Base-by-base conservation (phyloP, 2,797 vertebrate genomes). In the Sebastes trivittatus region DNA sequence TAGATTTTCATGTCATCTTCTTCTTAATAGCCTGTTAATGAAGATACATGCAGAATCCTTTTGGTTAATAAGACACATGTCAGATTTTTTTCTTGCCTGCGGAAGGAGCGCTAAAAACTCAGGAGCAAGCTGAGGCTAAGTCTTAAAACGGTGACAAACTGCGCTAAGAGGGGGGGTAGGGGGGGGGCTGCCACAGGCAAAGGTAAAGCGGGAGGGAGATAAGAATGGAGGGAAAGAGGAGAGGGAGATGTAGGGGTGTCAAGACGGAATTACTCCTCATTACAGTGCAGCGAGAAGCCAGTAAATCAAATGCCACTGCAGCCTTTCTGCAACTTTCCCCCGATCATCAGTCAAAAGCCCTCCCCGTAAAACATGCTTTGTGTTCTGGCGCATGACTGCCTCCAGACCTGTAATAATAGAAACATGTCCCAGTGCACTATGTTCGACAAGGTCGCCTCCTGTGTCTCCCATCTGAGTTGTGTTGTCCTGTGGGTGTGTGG, bases 231-330 rank as follows among this genome's bases (percentile, higher is more conserved):
- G 81, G n/a, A 77, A 67, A 69, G 78, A 80, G 85, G n/a, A 74
- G 74, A 78, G 49, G 85, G 86, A 89, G 90, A 93, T n/a, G 68
- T 84, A 70, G 78, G 83, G 82, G 76, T 94, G 92, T 94, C 93
- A 93, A 94, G 94, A 89, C 88, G 90, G 94, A 95, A 95, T 96
- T 95, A 95, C 94, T 95, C 91, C 95, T 96, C 95, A 95, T 96
- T 96, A 96, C 82, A 68, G 87, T 85, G 87, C 87, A 84, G 81
- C 82, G 88, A 94, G 92, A 88, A 94, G 90, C 93, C 91, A 94
- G 90, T 96, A 96, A 96, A 96, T 95, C 95, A 96, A 93, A 92
- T 72, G 89, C 81, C 87, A 72, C 84, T 74, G 90, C 84, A 87
- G 93, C 90, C 90, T 90, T 91, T 92, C 85, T 86, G 77, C 90